These are phyloP conservation scores for Papio anubis DNA, from an alignment of 2,113 vertebrate species.

Conservation along the genomic window DNA sequence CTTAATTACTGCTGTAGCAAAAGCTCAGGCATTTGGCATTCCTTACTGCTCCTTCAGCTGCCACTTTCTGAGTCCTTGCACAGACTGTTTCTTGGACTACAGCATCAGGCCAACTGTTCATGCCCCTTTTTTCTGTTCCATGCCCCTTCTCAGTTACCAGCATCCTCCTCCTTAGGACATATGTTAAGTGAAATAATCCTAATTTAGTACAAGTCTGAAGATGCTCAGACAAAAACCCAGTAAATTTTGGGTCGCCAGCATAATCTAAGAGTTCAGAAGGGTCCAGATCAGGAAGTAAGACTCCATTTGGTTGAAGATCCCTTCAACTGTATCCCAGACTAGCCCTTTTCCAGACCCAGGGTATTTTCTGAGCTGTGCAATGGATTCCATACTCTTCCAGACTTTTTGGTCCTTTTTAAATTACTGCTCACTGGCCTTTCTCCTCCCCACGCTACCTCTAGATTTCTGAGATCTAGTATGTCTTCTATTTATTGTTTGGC, in stretches of 20 bases:
- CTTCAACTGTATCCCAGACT: not conserved
- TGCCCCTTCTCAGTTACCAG: not conserved
- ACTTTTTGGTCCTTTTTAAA: not conserved
- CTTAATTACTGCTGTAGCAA: constrained; percentile 41
- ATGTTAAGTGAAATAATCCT: not conserved
- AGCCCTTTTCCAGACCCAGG: not conserved
- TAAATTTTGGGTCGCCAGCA: not conserved
- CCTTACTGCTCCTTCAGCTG: not conserved
- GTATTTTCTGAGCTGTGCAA: not conserved
- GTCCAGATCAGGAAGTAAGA: constrained; percentile 20
- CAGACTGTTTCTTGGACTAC: not conserved
- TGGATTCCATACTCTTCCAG: not conserved
- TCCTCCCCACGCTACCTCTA: not conserved
- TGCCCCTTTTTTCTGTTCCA: not conserved
- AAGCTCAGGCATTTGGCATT: not conserved
- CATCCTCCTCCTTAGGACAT: not conserved
- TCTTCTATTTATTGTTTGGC: constrained; percentile 49
- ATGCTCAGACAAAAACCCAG: not conserved
- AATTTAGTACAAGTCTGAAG: constrained; percentile 2
- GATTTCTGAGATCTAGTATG: constrained; percentile 8
- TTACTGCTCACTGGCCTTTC: not conserved
- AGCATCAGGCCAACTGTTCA: not conserved
- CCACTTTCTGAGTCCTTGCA: not conserved
- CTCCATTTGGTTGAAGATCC: not conserved
- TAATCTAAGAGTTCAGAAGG: not conserved